Evolutionary conservation across 1,140 invertebrate genomes (phyloP).

Genomic region (Bombus polaris): DNA sequence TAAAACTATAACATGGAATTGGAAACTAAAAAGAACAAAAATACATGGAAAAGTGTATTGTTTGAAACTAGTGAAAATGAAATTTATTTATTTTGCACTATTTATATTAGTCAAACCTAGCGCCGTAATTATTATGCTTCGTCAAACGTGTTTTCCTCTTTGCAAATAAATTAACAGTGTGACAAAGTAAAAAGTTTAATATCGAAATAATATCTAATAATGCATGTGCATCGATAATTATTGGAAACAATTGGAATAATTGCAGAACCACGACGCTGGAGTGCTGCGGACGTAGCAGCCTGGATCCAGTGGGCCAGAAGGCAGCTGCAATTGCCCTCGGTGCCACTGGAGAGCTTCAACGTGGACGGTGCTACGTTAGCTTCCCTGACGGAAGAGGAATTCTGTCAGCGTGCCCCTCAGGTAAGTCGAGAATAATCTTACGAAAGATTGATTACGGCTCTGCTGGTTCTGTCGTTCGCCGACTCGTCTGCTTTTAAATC

Average conservation of each 20-base stretch:
- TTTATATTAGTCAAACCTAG: too few species aligned
- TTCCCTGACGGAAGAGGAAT: constrained; percentile 92
- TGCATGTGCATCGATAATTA: background rate
- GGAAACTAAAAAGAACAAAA: too few species aligned
- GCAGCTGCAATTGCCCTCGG: constrained; percentile 88
- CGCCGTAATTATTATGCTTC: too few species aligned
- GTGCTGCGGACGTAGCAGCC: constrained; percentile 89
- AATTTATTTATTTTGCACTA: too few species aligned
- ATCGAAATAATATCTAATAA: too few species aligned
- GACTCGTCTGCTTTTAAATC: constrained; percentile 13
- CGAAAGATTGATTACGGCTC: background rate
- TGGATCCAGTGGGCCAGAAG: constrained; percentile 94
- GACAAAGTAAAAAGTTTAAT: too few species aligned
- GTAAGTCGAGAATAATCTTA: constrained; percentile 80
- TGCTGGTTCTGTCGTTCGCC: background rate
- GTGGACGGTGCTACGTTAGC: constrained; percentile 90
- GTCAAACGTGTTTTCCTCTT: too few species aligned
- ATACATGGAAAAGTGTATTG: too few species aligned
- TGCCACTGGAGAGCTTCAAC: constrained; percentile 89
- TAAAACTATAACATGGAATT: too few species aligned
- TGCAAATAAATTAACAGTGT: too few species aligned
- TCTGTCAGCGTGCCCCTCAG: constrained; percentile 90
- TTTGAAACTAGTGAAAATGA: too few species aligned
- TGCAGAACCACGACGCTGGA: constrained; percentile 94
- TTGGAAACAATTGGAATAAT: constrained; percentile 45